These are phyloP conservation scores for Neosilurus hyrtlii DNA, from an alignment of 2,797 vertebrate species.

Conservation along the genomic window DNA sequence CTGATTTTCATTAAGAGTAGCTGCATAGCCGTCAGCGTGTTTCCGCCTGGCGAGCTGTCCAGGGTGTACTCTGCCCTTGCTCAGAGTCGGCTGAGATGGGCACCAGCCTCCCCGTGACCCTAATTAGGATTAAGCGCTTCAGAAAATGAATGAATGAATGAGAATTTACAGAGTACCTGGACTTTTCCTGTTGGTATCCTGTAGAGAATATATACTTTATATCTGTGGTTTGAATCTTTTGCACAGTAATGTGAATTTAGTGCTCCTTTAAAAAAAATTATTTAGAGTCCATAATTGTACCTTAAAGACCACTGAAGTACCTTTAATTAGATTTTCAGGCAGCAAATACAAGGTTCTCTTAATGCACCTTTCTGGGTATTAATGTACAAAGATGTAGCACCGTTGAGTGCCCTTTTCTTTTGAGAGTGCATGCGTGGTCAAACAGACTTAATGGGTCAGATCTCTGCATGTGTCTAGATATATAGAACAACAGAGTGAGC, in stretches of 20 bases:
- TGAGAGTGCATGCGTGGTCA: background rate
- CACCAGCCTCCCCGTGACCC: too few species aligned
- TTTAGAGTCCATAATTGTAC: conserved; percentile 4
- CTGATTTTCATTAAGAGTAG: too few species aligned
- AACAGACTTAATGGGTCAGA: conserved; percentile 23
- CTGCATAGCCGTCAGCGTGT: too few species aligned
- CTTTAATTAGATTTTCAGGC: conserved; percentile 13
- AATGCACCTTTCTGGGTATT: background rate
- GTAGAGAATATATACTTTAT: background rate
- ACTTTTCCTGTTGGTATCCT: background rate
- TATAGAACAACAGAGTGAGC: conserved; percentile 6
- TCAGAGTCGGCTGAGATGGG: too few species aligned
- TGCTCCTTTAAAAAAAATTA: conserved; percentile 5
- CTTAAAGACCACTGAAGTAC: conserved; percentile 6
- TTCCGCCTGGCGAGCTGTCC: too few species aligned
- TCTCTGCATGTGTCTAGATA: conserved; percentile 4
- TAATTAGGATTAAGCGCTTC: too few species aligned
- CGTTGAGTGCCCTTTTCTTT: background rate
- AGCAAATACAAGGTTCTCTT: background rate
- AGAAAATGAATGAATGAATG: background rate
- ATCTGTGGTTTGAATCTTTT: background rate
- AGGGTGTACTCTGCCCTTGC: too few species aligned
- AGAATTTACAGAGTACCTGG: background rate
- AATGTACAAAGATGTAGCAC: background rate
- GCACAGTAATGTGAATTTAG: background rate